Evolutionary conservation across 1,140 invertebrate genomes (phyloP), one percentile per base, ranked within the genome.

Genomic region (Dendrolimus kikuchii): DNA sequence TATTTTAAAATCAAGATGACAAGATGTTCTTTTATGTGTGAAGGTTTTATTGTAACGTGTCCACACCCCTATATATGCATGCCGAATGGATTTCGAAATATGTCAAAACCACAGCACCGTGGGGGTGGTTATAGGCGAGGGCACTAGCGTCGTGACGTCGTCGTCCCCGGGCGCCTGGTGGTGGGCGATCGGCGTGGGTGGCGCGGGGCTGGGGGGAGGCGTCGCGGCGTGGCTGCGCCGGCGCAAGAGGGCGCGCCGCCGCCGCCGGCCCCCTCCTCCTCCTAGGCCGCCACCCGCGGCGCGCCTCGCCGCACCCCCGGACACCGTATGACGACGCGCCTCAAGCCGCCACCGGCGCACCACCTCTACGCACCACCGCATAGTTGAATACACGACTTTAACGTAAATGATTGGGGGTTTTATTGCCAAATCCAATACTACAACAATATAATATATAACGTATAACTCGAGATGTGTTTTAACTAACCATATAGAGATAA

Each of bases 301-400:
- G 5, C 62, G 70, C 39, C 68, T 72, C 51, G 68, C 74, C 46
- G 60, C 64, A 41, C 67, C 65, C 9, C 68, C 66, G 37, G 69
- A 79, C 74, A 75, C 77, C 52, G 77, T 81, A 71, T 81, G 72
- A 82, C 56, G 72, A 66, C 61, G 66, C 68, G 10, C 63, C 66
- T 39, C 65, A 66, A 50, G 66, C 69, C 44, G 56, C 72, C 74
- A 60, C 67, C 60, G 42, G 44, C 42, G 56, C 56, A 46, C 46
- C 37, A 5, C 52, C 41, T n/a, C 64, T 62, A 77, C 71, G 50
- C 56, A 46, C 42, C 46, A 57, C 59, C 57, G 49, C 52, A 70
- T 68, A 68, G 46, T 64, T 54, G 55, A 65, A 64, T 69, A 70
- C 67, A 77, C 66, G 53, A 77, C 64, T 76, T 71, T 73, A 64